A percentile compares a stretch with the other conserved stretches of the same genome.
These are phyloP conservation scores for Leucoraja erinaceus DNA, from an alignment of 2,113 vertebrate species.

Conservation along the genomic window DNA sequence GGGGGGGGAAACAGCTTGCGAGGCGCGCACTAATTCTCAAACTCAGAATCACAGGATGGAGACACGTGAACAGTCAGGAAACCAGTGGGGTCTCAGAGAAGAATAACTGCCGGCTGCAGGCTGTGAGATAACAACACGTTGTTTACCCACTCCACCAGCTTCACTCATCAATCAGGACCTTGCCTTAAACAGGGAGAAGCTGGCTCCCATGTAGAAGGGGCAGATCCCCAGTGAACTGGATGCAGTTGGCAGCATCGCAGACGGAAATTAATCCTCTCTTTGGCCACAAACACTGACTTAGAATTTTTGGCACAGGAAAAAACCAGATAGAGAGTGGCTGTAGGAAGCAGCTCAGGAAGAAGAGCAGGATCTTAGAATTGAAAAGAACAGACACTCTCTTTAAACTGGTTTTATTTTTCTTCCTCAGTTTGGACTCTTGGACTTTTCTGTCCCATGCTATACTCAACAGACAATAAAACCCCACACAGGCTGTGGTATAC, in stretches of 20 bases:
- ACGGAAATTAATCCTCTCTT: neutral
- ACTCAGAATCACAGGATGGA: constrained; percentile 11
- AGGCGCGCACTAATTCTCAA: constrained; percentile 18
- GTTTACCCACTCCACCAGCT: neutral
- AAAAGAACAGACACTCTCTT: neutral
- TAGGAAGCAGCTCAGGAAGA: neutral
- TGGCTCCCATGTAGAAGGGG: neutral
- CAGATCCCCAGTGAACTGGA: neutral
- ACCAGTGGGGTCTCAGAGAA: neutral
- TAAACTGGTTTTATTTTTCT: neutral
- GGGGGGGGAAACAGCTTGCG: constrained; percentile 17
- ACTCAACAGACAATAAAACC: neutral
- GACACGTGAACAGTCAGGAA: constrained; percentile 15
- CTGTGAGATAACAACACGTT: constrained; percentile 30
- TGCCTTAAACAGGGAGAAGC: neutral
- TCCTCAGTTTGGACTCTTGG: neutral
- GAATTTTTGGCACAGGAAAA: neutral
- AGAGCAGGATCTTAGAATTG: neutral
- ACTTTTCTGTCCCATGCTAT: neutral
- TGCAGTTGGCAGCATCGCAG: neutral
- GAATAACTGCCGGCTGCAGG: constrained; percentile 15
- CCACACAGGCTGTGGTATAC: too few relatives aligned
- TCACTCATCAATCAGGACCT: neutral
- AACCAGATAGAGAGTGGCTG: neutral
- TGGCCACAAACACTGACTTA: neutral